A percentile compares a stretch with the other conserved stretches of the same genome.
phyloP scores from a whole-genome alignment of 2,113 vertebrate species.

The Grammomys dolichurus region DNA sequence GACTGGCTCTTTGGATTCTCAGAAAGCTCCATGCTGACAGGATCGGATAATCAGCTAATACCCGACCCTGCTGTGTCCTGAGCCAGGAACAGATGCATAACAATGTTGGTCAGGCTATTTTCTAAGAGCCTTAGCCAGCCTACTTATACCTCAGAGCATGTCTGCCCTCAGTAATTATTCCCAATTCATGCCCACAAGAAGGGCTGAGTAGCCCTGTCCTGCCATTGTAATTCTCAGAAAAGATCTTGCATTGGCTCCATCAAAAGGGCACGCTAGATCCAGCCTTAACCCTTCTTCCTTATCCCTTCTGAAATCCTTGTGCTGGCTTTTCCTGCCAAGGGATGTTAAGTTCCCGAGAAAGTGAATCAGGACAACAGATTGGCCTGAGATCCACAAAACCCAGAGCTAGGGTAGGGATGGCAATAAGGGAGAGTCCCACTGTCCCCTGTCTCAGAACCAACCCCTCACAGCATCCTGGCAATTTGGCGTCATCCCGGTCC shows the following conservation, averaged over 20 bases:
- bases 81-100: background rate
- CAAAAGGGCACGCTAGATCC: background rate
- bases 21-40: background rate
- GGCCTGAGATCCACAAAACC: background rate
- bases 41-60: constrained; percentile 28
- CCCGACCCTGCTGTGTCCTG: rapidly evolving
- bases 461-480: background rate
- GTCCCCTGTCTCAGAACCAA: background rate
- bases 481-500: background rate
- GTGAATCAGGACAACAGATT: background rate
- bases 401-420: background rate
- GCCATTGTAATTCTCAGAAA: background rate
- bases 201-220: rapidly evolving
- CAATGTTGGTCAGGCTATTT: background rate
- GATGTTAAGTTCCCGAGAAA: background rate
- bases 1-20: background rate
- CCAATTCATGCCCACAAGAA: rapidly evolving
- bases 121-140: background rate
- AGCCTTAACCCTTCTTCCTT: background rate
- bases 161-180: background rate
- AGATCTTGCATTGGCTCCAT: background rate
- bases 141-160: background rate
- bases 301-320: background rate
- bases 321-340: background rate
- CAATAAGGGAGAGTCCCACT: background rate